A percentile compares a stretch with the other conserved stretches of the same genome.
phyloP scores from a whole-genome alignment of 1,140 invertebrate genomes.

The Pristionchus pacificus region DNA sequence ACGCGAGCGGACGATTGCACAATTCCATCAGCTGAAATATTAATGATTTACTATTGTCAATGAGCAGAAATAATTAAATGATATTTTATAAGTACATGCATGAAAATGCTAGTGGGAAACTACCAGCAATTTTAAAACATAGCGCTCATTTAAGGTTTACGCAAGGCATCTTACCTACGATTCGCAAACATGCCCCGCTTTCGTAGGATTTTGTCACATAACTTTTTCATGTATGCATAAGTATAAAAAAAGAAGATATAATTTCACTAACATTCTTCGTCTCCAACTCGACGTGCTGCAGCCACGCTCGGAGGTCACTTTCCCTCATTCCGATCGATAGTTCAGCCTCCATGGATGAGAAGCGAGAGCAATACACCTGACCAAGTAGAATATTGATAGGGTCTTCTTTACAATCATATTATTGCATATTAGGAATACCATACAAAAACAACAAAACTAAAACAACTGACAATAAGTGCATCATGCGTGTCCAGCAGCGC shows the following conservation, averaged over 20 bases:
- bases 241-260: background rate
- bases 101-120: too few species aligned
- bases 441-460: background rate
- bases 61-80: background rate
- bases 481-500: slow-evolving; percentile 52
- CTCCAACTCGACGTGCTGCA: slow-evolving; percentile 33
- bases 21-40: slow-evolving; percentile 46
- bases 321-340: slow-evolving; percentile 52
- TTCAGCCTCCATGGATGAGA: slow-evolving; percentile 49
- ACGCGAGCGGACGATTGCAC: slow-evolving; percentile 47
- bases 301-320: slow-evolving; percentile 47
- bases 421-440: background rate
- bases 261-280: slow-evolving; percentile 41
- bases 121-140: background rate
- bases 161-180: too few species aligned
- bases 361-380: slow-evolving; percentile 41
- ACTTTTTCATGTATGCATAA: too few species aligned
- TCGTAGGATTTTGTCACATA: too few species aligned
- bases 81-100: background rate
- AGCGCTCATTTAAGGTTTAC: background rate
- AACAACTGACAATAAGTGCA: slow-evolving; percentile 41
- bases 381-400: background rate
- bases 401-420: background rate
- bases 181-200: too few species aligned
- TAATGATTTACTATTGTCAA: background rate